A percentile compares a stretch with the other conserved stretches of the same genome.
Conservation (phyloP, 2,113 vertebrate genomes). For the Polypterus senegalus region DNA sequence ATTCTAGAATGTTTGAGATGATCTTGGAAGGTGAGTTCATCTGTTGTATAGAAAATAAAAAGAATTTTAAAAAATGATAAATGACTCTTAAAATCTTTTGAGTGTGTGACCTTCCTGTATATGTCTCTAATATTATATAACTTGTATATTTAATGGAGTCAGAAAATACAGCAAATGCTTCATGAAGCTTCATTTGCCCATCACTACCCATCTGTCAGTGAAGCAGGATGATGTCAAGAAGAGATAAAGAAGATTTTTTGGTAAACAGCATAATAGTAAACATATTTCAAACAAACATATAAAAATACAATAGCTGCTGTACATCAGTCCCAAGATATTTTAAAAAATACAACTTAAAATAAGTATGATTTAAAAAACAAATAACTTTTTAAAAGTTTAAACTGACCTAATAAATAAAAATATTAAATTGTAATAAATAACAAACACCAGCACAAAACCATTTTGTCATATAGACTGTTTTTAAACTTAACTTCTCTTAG, state of each 20-base stretch:
- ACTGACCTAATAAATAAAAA: constrained; percentile 3
- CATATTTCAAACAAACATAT: not conserved
- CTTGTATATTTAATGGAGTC: too few species aligned
- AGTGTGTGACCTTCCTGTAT: too few species aligned
- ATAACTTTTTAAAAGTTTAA: constrained; percentile 4
- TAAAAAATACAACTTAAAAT: not conserved
- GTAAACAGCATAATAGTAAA: constrained; percentile 5
- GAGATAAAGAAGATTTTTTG: constrained; percentile 11
- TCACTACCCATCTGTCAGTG: too few species aligned
- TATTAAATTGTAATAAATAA: constrained; percentile 6
- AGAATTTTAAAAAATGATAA: constrained; percentile 3
- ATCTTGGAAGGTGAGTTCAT: not conserved
- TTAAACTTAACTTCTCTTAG: constrained; percentile 2
- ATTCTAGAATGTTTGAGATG: constrained; percentile 3
- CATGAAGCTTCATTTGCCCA: too few species aligned
- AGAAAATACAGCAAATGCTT: too few species aligned
- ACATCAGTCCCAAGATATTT: constrained; percentile 3
- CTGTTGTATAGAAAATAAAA: not conserved
- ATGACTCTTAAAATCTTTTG: not conserved
- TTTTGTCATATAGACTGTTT: not conserved
- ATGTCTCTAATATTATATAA: too few species aligned
- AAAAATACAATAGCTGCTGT: constrained; percentile 5
- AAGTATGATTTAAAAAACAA: constrained; percentile 1
- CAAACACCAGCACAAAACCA: not conserved
- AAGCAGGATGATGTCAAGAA: constrained; percentile 2